Conservation (phyloP, 1,140 invertebrate species). For the Adoxophyes honmai region DNA sequence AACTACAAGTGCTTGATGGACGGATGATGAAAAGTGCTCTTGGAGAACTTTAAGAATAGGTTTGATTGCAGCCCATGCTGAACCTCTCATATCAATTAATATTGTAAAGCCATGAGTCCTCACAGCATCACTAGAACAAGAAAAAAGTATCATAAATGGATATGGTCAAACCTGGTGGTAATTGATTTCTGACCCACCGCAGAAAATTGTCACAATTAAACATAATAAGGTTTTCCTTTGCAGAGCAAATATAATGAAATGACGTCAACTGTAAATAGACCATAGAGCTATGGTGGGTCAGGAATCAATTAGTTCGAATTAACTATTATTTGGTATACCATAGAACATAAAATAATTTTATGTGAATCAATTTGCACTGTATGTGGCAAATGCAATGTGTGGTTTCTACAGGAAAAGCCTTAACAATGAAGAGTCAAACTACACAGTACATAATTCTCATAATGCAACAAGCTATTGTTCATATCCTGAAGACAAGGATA, state of each 20-base stretch:
- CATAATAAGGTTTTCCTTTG: no score
- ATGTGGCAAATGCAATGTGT: slow-evolving; percentile 2
- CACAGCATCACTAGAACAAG: slow-evolving; percentile 89
- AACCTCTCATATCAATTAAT: slow-evolving; percentile 96
- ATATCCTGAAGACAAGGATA: not conserved
- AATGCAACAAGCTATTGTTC: slow-evolving; percentile 10
- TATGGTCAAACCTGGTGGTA: no score
- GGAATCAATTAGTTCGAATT: no score
- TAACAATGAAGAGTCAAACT: slow-evolving; percentile 12
- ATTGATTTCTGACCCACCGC: no score
- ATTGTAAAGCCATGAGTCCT: slow-evolving; percentile 94
- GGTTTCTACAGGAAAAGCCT: slow-evolving; percentile 11
- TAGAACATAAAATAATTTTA: no score
- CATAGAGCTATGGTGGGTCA: no score
- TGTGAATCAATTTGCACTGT: not conserved
- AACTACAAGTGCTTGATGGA: slow-evolving; percentile 96
- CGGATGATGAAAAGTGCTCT: slow-evolving; percentile 93
- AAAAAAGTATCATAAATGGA: slow-evolving; percentile 27
- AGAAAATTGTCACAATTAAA: no score
- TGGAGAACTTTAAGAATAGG: slow-evolving; percentile 97
- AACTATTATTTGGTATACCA: no score
- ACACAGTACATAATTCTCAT: not conserved
- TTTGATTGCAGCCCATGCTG: slow-evolving; percentile 96
- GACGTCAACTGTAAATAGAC: no score
- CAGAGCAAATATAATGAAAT: no score